Conservation (phyloP, 2,797 vertebrate genomes). For the Octomys mimax region DNA sequence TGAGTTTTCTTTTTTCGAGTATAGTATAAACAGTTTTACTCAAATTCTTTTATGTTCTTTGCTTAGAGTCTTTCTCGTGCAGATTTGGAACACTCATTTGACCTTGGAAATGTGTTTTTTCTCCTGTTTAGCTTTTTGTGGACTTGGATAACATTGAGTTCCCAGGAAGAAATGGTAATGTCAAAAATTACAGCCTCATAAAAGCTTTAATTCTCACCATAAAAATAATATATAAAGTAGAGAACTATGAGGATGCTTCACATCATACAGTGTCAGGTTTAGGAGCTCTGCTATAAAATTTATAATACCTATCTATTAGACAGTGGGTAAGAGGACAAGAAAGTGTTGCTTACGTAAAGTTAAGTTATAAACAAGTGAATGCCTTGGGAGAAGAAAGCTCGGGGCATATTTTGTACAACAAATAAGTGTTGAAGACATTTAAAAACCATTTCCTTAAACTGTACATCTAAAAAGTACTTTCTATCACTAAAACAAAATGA, state of each 20-base stretch:
- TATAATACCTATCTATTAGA: conserved; percentile 89
- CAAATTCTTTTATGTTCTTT: background rate
- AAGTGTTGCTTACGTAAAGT: conserved; percentile 85
- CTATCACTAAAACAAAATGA: conserved; percentile 29
- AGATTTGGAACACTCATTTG: conserved; percentile 78
- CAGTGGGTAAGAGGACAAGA: conserved; percentile 80
- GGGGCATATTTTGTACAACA: conserved; percentile 63
- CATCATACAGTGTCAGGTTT: conserved; percentile 89
- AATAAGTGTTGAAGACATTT: conserved; percentile 74
- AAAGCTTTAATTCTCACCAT: conserved; percentile 89
- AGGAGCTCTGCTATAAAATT: conserved; percentile 88
- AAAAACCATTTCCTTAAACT: conserved; percentile 78
- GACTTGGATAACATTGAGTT: conserved; percentile 83
- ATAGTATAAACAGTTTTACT: background rate
- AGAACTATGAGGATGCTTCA: conserved; percentile 87
- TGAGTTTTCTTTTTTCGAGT: background rate
- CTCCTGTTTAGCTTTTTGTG: conserved; percentile 79
- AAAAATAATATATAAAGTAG: conserved; percentile 92
- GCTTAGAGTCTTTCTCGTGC: background rate
- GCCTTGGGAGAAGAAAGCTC: conserved; percentile 32
- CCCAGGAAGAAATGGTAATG: conserved; percentile 86
- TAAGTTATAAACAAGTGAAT: conserved; percentile 84
- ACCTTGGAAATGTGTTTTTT: conserved; percentile 87
- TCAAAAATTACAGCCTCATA: conserved; percentile 90
- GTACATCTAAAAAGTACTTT: conserved; percentile 73